These are phyloP conservation scores for Chorisops tibialis DNA, from an alignment of 2,888 invertebrate species.

Conservation along the genomic window DNA sequence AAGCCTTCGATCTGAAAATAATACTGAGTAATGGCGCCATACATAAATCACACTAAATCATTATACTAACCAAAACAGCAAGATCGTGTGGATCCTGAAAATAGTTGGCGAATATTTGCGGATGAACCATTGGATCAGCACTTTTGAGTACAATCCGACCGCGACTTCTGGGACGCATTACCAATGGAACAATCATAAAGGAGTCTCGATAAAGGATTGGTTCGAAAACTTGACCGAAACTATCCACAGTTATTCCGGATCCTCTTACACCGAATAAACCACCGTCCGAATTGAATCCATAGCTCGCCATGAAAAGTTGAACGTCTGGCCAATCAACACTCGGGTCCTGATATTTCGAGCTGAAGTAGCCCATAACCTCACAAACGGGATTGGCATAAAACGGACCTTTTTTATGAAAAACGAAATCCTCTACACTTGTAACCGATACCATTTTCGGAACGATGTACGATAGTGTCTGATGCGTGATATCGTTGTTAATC, in stretches of 20 bases:
- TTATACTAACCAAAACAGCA: slow-evolving; percentile 61
- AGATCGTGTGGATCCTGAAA: slow-evolving; percentile 70
- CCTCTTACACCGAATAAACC: slow-evolving; percentile 69
- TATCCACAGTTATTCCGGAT: slow-evolving; percentile 63
- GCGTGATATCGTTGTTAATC: slow-evolving; percentile 60
- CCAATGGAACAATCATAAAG: slow-evolving; percentile 64
- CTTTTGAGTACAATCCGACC: slow-evolving; percentile 67
- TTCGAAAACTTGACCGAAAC: slow-evolving; percentile 68
- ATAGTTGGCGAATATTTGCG: slow-evolving; percentile 87
- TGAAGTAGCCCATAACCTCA: slow-evolving; percentile 76
- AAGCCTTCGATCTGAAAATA: slow-evolving; percentile 66
- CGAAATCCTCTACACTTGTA: slow-evolving; percentile 62
- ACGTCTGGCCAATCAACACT: slow-evolving; percentile 73
- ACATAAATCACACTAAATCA: background rate
- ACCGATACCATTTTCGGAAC: slow-evolving; percentile 63
- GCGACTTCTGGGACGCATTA: slow-evolving; percentile 71
- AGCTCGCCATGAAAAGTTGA: slow-evolving; percentile 71
- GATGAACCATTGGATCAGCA: slow-evolving; percentile 67
- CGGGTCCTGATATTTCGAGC: slow-evolving; percentile 67
- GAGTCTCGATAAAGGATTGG: slow-evolving; percentile 66
- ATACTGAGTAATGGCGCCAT: background rate
- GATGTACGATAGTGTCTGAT: slow-evolving; percentile 65
- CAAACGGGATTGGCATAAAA: slow-evolving; percentile 73
- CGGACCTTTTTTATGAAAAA: slow-evolving; percentile 60
- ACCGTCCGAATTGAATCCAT: slow-evolving; percentile 74